These are phyloP conservation scores for Acanthopleura granulata DNA, from an alignment of 2,888 invertebrate genomes.

Conservation along the genomic window DNA sequence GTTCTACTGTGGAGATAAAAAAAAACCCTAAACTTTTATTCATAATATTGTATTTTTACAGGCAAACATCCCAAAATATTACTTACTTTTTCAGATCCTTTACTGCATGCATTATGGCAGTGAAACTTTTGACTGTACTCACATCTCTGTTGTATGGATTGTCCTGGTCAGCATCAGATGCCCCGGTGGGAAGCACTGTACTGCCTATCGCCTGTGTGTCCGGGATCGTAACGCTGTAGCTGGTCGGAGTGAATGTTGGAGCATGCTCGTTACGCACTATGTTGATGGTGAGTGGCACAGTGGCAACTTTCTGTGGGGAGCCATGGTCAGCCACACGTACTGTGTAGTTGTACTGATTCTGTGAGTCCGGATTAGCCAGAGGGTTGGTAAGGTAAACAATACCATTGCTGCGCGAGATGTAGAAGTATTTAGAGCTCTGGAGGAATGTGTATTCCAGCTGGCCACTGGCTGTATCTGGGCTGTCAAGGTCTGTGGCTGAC, in stretches of 20 bases:
- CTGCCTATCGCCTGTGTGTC: slow-evolving; percentile 26
- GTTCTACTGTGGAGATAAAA: neutral
- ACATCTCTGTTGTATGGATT: slow-evolving; percentile 31
- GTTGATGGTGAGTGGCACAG: slow-evolving; percentile 30
- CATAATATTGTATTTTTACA: too few species aligned
- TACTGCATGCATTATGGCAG: too few species aligned
- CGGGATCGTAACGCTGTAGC: slow-evolving; percentile 23
- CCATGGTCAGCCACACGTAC: slow-evolving; percentile 48
- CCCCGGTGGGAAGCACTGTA: slow-evolving; percentile 25
- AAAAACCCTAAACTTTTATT: too few species aligned
- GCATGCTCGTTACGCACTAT: slow-evolving; percentile 39
- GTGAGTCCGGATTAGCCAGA: slow-evolving; percentile 25
- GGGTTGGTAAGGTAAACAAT: slow-evolving; percentile 39
- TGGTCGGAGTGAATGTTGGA: slow-evolving; percentile 30
- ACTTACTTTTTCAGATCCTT: too few species aligned
- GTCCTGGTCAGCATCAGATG: slow-evolving; percentile 34
- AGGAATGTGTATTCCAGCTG: slow-evolving; percentile 11
- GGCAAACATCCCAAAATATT: too few species aligned
- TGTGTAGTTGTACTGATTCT: slow-evolving; percentile 29
- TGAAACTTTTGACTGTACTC: slow-evolving; percentile 23
- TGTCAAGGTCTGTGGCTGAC: slow-evolving; percentile 45
- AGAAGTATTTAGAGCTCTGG: slow-evolving; percentile 34
- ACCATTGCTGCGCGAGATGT: slow-evolving; percentile 42
- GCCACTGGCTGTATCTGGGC: slow-evolving; percentile 13
- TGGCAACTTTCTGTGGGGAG: slow-evolving; percentile 37